Evolutionary conservation across 2,888 invertebrate species (phyloP).

Genomic region (Stegana nigrithorax): DNA sequence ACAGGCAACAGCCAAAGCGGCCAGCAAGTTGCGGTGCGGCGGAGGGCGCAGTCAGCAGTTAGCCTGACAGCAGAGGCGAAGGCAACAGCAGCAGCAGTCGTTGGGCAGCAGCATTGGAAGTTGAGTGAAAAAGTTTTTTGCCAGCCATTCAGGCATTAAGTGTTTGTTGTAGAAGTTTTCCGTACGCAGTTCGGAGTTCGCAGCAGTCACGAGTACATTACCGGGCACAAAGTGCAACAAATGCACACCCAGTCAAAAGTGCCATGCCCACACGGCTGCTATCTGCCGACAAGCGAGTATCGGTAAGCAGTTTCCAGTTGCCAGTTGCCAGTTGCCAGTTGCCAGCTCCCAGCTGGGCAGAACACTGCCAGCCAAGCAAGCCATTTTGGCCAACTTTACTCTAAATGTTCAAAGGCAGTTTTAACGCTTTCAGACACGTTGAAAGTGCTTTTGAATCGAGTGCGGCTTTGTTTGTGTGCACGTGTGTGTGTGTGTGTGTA

Average conservation of each 20-base stretch:
- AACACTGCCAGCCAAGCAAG: not conserved
- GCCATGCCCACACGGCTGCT: too few species aligned
- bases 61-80: too few species aligned
- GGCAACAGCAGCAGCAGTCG: too few species aligned
- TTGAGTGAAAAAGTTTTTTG: not conserved
- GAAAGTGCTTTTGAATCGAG: not conserved
- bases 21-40: too few species aligned
- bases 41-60: too few species aligned
- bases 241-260: too few species aligned
- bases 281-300: too few species aligned
- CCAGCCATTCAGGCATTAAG: not conserved
- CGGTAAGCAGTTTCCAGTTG: too few species aligned
- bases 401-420: slow-evolving; percentile 5
- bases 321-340: too few species aligned
- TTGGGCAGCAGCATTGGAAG: not conserved
- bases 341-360: too few species aligned
- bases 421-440: slow-evolving; percentile 6
- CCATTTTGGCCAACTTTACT: not conserved
- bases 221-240: not conserved
- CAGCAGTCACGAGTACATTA: not conserved
- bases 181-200: not conserved
- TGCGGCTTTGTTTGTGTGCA: too few species aligned
- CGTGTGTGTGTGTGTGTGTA: not conserved
- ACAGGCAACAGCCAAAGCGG: too few species aligned
- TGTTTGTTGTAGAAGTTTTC: not conserved